Evolutionary conservation across 2,113 vertebrate genomes (phyloP).

Genomic region (Suricata suricatta): DNA sequence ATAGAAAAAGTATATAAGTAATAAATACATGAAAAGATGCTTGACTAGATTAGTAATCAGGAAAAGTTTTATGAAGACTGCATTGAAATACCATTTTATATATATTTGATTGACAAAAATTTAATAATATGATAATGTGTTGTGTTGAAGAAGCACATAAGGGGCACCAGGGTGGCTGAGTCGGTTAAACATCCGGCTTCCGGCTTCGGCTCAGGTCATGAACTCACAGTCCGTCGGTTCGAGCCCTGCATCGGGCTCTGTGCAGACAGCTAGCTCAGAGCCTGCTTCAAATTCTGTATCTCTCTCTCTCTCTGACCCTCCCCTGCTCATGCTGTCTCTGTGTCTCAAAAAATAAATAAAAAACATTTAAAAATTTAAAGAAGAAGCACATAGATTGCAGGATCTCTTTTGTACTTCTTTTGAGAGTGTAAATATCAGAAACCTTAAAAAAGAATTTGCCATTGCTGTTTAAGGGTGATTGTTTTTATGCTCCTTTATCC

Average conservation of each 20-base stretch:
- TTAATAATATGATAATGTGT: neutral
- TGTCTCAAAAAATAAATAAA: too few relatives aligned
- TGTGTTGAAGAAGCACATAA: neutral
- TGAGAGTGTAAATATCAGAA: neutral
- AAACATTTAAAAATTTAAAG: too few relatives aligned
- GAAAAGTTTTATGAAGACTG: neutral
- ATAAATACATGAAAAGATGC: neutral
- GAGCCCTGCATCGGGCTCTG: too few relatives aligned
- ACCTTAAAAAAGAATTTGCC: constrained; percentile 1
- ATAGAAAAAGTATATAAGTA: neutral
- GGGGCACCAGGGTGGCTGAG: too few relatives aligned
- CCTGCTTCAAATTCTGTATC: too few relatives aligned
- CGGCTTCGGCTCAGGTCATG: too few relatives aligned
- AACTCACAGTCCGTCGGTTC: too few relatives aligned
- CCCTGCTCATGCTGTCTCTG: too few relatives aligned
- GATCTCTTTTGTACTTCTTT: neutral
- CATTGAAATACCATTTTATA: neutral
- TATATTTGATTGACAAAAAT: neutral
- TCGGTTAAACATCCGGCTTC: too few relatives aligned
- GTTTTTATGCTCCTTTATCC: neutral
- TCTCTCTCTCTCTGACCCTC: too few relatives aligned
- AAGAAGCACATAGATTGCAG: neutral
- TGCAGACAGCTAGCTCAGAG: too few relatives aligned
- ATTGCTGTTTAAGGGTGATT: neutral
- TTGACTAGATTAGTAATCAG: neutral